These are phyloP conservation scores for Osmoderma eremita DNA, from an alignment of 2,888 invertebrate species.

Conservation along the genomic window DNA sequence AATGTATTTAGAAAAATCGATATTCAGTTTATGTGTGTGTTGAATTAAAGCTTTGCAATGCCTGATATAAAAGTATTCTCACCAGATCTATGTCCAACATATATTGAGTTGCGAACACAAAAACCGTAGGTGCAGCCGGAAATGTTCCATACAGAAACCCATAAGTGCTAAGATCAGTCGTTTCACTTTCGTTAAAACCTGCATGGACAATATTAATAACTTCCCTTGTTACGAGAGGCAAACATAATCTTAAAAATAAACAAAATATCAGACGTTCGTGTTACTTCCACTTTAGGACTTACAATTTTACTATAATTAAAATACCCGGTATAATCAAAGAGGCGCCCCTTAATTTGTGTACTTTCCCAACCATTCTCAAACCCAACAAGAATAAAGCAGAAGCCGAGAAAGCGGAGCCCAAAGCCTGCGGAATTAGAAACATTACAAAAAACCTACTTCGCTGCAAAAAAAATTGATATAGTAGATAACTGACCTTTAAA, in stretches of 20 bases:
- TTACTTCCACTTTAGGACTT: conserved; percentile 59
- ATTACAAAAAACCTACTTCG: not conserved
- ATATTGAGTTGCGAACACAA: conserved; percentile 92
- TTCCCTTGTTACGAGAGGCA: conserved; percentile 89
- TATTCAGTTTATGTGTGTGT: no score
- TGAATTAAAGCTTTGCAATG: not conserved
- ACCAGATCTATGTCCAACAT: conserved; percentile 88
- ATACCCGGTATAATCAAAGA: conserved; percentile 86
- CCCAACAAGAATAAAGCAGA: conserved; percentile 91
- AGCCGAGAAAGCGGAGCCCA: conserved; percentile 91
- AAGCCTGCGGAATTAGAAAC: conserved; percentile 65
- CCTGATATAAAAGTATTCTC: conserved; percentile 53
- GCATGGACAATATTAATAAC: conserved; percentile 80
- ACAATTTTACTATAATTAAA: conserved; percentile 90
- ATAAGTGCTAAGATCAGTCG: conserved; percentile 86
- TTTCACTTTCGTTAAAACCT: conserved; percentile 77
- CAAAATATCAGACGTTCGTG: conserved; percentile 2
- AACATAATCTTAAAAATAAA: conserved; percentile 61
- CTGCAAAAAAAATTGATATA: not conserved
- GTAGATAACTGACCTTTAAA: conserved; percentile 73
- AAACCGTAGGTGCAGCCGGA: conserved; percentile 95
- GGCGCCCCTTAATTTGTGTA: conserved; percentile 79
- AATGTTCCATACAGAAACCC: conserved; percentile 96
- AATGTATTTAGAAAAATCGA: no score
- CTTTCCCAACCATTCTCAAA: conserved; percentile 91